Evolutionary conservation across 2,113 vertebrate genomes (phyloP), one percentile per base, ranked within the genome.

Genomic region (Climacteris rufus): DNA sequence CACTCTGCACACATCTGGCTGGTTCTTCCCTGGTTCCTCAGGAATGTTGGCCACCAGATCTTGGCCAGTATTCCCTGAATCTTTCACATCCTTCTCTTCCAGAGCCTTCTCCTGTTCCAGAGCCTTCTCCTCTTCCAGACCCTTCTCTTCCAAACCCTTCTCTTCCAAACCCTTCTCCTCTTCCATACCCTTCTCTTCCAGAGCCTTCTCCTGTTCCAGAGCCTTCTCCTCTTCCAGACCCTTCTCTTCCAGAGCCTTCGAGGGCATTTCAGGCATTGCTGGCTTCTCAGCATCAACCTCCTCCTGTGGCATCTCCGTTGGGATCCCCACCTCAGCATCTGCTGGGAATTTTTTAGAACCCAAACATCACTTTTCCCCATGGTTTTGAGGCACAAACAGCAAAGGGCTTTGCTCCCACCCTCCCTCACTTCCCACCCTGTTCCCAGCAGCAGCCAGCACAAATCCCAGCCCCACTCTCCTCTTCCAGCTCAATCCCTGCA

Each of bases 1-100:
- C 0, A 0, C 13, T 9, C 15, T 7, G 68, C 22, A 35, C 10
- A 7, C 23, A 2, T 7, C 71, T 1, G 40, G 40, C 13, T 3
- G 7, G 42, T 71, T 49, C 49, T 56, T 35, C 4, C 13, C 44
- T 5, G 4, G 35, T 13, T 71, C 75, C 27, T 76, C 1, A 2
- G 70, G 44, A 64, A 60, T 3, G 1, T 19, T 1, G 0, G 30
- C 39, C 2, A 8, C 42, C 12, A 7, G 24, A 22, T 4, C 28
- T 44, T 44, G 83, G 63, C 27, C 57, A 3, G 10, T 7, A 0
- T 13, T 39, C 39, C 49, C 57, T 2, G 22, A 13, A 25, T 52
- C 57, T 24, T 68, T 72, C 27, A 15, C 2, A 0, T 39, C 6
- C 39, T 78, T 14, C 61, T 71, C 15, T 28, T 82, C 28, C 5